A percentile compares a stretch with the other conserved stretches of the same genome.
Conservation (phyloP, 2,797 vertebrate species). For the Hippocampus kuda region DNA sequence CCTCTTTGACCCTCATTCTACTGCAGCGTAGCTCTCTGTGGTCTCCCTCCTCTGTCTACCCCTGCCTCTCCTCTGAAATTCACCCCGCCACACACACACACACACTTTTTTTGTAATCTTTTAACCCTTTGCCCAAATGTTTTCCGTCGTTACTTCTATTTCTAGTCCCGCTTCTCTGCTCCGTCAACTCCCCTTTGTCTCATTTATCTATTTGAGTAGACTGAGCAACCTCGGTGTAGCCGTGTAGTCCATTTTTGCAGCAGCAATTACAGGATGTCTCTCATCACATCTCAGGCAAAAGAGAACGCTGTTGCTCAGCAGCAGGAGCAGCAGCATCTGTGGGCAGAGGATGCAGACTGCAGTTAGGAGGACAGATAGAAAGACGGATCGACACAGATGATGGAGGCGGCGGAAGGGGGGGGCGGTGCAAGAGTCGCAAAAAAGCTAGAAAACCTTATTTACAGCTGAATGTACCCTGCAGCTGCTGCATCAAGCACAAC, state of each 20-base stretch:
- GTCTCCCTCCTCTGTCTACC: conserved; percentile 20
- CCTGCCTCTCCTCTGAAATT: conserved; percentile 33
- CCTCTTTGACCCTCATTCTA: conserved; percentile 52
- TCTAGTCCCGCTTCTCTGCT: conserved; percentile 8
- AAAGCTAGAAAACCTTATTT: conserved; percentile 29
- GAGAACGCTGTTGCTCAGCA: conserved; percentile 36
- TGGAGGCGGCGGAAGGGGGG: conserved; percentile 17
- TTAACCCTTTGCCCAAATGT: conserved; percentile 26
- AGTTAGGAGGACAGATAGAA: conserved; percentile 47
- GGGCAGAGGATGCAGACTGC: conserved; percentile 53
- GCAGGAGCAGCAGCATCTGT: conserved; percentile 40
- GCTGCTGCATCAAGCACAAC: conserved; percentile 48
- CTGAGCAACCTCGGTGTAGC: conserved; percentile 50
- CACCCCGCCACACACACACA: conserved; percentile 12
- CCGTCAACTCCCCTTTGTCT: conserved; percentile 11
- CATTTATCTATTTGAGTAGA: conserved; percentile 36
- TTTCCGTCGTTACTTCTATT: conserved; percentile 16
- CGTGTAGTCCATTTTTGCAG: conserved; percentile 45
- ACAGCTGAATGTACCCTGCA: conserved; percentile 55
- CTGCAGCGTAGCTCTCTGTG: conserved; percentile 43
- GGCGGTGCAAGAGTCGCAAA: conserved; percentile 8
- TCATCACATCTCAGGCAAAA: conserved; percentile 38
- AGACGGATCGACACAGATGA: conserved; percentile 44
- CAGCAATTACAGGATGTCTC: conserved; percentile 40
- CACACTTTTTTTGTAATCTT: conserved; percentile 15